Evolutionary conservation across 2,888 invertebrate genomes (phyloP), one percentile per base, ranked within the genome.

Genomic region (Diadegma fenestrale): DNA sequence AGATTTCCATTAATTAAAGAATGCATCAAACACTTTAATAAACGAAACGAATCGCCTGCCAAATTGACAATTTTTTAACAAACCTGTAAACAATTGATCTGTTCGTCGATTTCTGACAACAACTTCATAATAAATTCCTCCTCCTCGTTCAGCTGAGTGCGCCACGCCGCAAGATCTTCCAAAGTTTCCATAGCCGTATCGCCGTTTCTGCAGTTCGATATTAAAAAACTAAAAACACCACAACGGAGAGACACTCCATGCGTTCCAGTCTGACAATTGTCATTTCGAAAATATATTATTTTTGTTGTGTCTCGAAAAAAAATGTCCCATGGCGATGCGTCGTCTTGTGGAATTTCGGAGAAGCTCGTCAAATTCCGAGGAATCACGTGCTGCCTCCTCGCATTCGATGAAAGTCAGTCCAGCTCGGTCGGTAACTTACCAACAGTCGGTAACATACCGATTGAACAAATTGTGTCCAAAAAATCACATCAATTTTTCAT

Each of bases 81-180:
- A 14, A 92, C 93, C 90, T 93, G 90, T 17, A 93, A 86, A 37
- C 90, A 89, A 80, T 92, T 89, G 37, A 92, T 87, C 87, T 93
- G 93, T 58, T 88, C 82, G n/a, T 93, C 91, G 19, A 93, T 89
- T 75, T 91, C 90, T 0, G 87, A 19, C n/a, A 92, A 69, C 43
- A 91, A 78, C 30, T 89, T 87, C 37, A 79, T 85, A 17, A 93
- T 86, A 73, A 91, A 87, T 80, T 90, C 88, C 63, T 90, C 91
- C 71, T 93, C 93, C 58, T 88, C 80, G 66, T 88, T 88, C 22
- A 93, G 88, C 75, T 92, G 90, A 86, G 86, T 87, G 80, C 90
- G 90, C 72, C 87, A 90, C 14, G 87, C 68, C 2, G 90, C 41
- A 48, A 92, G 85, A 41, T 91, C 90, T 19, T 89, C 89, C 4